Percentiles rank a stretch among this genome's conserved stretches.
These are phyloP conservation scores for Syritta pipiens DNA, from an alignment of 2,888 invertebrate genomes.

Conservation along the genomic window DNA sequence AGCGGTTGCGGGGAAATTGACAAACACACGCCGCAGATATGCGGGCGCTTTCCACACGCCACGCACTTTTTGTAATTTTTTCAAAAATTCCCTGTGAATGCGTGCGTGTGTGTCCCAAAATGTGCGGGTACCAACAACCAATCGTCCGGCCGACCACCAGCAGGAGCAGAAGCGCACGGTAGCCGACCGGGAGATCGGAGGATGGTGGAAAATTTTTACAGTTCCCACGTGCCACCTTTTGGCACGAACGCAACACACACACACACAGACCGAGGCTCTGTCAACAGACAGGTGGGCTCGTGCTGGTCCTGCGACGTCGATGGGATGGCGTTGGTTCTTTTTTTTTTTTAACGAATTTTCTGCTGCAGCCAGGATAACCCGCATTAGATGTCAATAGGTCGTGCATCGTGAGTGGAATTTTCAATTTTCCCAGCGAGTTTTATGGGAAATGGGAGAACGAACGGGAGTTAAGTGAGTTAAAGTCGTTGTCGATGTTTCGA, in stretches of 20 bases:
- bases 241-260: neutral
- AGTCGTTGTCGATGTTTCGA: too few species aligned
- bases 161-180: conserved; percentile 28
- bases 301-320: conserved; percentile 43
- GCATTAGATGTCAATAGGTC: conserved; percentile 50
- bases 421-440: too few species aligned
- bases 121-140: conserved; percentile 56
- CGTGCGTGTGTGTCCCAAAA: conserved; percentile 14
- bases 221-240: conserved; percentile 64
- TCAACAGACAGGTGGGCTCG: conserved; percentile 60
- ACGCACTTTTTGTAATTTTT: neutral
- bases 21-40: conserved; percentile 27
- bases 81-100: conserved; percentile 10
- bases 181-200: too few species aligned
- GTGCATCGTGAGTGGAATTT: conserved; percentile 27
- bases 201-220: conserved; percentile 16
- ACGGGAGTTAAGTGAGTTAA: too few species aligned
- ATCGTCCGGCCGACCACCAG: conserved; percentile 59
- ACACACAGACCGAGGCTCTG: neutral
- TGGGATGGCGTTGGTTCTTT: conserved; percentile 11
- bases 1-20: conserved; percentile 34
- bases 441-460: too few species aligned
- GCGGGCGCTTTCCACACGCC: conserved; percentile 41
- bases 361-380: conserved; percentile 37
- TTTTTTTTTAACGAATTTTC: conserved; percentile 44